Evolutionary conservation across 2,113 vertebrate genomes (phyloP).

Genomic region (Tylochromis polylepis): DNA sequence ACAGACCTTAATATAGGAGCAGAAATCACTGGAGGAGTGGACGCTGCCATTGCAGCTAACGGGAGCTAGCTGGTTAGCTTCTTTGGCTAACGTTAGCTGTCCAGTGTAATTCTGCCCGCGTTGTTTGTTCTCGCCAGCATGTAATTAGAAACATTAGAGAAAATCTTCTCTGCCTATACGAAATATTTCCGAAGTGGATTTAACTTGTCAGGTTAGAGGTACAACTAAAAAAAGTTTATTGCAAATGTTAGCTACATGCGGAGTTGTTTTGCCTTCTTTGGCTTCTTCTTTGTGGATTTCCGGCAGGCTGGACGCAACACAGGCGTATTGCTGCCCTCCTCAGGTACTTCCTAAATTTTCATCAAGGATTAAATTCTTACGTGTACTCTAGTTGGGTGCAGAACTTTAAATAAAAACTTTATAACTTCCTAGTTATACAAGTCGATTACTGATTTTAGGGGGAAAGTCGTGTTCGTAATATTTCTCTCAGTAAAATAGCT

Average conservation of each 20-base stretch:
- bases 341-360: background rate
- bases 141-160: background rate
- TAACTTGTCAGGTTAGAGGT: accelerated
- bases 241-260: background rate
- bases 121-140: background rate
- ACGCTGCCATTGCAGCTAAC: slow-evolving; percentile 42
- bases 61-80: background rate
- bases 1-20: slow-evolving; percentile 43
- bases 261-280: background rate
- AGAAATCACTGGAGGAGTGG: background rate
- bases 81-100: background rate
- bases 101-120: background rate
- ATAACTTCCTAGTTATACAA: background rate
- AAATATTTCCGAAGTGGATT: accelerated
- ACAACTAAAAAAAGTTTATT: background rate
- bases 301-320: background rate
- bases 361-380: background rate
- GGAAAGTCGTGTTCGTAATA: background rate
- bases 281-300: background rate
- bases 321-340: background rate
- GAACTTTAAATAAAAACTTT: background rate
- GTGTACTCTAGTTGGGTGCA: background rate
- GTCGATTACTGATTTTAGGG: background rate
- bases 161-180: accelerated
- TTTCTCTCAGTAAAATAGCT: background rate